Evolutionary conservation across 2,797 vertebrate species (phyloP), one percentile per base, ranked within the genome.

Genomic region (Poecilia velifera): DNA sequence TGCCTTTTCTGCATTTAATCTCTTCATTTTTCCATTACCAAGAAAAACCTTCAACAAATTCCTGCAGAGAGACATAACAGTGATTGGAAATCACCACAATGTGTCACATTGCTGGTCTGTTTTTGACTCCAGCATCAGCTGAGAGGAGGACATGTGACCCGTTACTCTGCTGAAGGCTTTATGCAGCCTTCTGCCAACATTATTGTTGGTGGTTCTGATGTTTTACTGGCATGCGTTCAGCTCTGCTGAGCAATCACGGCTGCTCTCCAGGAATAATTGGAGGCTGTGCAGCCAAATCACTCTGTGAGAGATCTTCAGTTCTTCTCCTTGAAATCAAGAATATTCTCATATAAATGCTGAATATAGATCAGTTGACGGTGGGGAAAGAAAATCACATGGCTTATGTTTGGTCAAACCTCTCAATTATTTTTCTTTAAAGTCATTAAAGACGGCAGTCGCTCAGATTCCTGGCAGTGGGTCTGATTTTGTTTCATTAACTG

Each of bases 81-180:
- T 76, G 70, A 41, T 73, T 72, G 59, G 36, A 82, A 84, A 81
- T 76, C 79, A 88, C 86, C 83, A 83, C 86, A 86, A 85, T 85
- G 74, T 88, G 86, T 85, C 78, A 64, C 84, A 82, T 87, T 87
- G 85, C 83, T 87, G 80, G 80, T 77, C 64, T 41, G 64, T 5
- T 68, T 41, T 41, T 22, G 8, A 13, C 36, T 12, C 36, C 36
- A n/a, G 39, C 22, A 43, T 43, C 66, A 70, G 66, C 66, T 43
- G 39, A 70, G 39, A 70, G 66, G 20, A 66, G 36, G 16, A 22
- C 39, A 70, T 70, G 22, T 70, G 39, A 39, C 31, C 16, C 2
- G 59, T 41, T 22, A 45, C 81, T 84, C 62, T 3, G 22, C 70
- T 45, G 16, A 51, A 73, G 72, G 73, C 75, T 85, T 9, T 57